Evolutionary conservation across 2,888 invertebrate genomes (phyloP), one percentile per base, ranked within the genome.

Genomic region (Pomacea canaliculata): DNA sequence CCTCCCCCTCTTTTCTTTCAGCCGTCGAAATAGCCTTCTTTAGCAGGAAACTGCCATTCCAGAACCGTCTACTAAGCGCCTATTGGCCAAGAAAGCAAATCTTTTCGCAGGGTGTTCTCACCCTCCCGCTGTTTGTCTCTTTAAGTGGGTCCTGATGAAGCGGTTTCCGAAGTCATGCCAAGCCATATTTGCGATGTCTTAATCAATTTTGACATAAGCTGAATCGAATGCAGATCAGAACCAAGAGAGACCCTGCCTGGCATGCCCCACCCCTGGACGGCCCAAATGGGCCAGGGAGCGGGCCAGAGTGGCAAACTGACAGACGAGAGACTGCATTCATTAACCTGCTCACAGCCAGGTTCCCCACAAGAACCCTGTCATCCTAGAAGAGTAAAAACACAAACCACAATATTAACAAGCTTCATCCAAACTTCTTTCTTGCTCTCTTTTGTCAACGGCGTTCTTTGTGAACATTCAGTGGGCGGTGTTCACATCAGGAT

Each of bases 131-230:
- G 70, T 75, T 75, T 75, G 75, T 70, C 49, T 65, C 70, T 70
- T 60, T 70, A 75, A 75, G 75, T 75, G 75, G 19, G 7, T 49
- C 56, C 27, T 75, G 70, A 75, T 75, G 75, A 75, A 70, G 75
- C 75, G 70, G 75, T 75, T 75, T 75, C 75, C 75, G 70, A 75
- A 75, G 70, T 75, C 75, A 65, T 75, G 75, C 60, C 37, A 70
- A 56, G 60, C 62, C 70, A 75, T 75, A 70, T 75, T 75, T 75
- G 70, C 65, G 7, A 13, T 46, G 75, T 27, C 65, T 56, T 75
- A 75, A 75, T 75, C 70, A 70, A 70, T 70, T 66, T 70, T 75
- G 70, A 75, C 75, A 70, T 75, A 70, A 75, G 70, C 69, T 62
- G 37, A 70, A 75, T 75, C 70, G 70, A 27, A 75, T 75, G 70